Conservation (phyloP, 2,888 invertebrate genomes). For the Orthosia incerta region DNA sequence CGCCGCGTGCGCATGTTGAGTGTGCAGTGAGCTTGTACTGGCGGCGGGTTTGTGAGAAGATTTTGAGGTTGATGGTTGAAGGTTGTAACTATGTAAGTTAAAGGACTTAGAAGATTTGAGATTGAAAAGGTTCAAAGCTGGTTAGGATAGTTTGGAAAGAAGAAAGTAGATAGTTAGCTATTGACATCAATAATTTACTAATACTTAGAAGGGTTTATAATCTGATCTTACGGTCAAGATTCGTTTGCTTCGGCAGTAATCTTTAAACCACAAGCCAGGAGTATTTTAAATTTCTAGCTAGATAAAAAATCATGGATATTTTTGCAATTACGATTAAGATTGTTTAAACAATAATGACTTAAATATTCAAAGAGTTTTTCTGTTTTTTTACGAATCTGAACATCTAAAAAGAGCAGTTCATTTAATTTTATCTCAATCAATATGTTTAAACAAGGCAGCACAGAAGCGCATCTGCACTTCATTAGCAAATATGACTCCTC, state of each 20-base stretch:
- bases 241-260: no score
- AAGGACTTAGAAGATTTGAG: not conserved
- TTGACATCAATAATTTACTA: no score
- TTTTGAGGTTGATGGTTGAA: not conserved
- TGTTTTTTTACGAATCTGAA: not conserved
- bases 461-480: constrained; percentile 47
- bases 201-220: no score
- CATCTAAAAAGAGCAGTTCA: not conserved
- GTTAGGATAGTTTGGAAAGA: no score
- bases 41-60: constrained; percentile 11
- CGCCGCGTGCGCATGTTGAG: constrained; percentile 49
- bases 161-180: no score
- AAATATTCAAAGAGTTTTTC: constrained; percentile 1
- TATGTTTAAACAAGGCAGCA: constrained; percentile 18
- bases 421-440: not conserved
- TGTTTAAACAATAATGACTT: not conserved
- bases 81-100: not conserved
- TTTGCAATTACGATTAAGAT: not conserved
- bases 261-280: no score
- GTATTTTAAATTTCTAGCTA: no score
- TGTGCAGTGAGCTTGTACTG: constrained; percentile 11
- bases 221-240: no score
- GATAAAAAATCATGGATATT: not conserved
- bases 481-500: constrained; percentile 61
- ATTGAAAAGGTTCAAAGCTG: no score